phyloP scores from a whole-genome alignment of 2,888 invertebrate genomes.

The Lasioglossum pauxillum region DNA sequence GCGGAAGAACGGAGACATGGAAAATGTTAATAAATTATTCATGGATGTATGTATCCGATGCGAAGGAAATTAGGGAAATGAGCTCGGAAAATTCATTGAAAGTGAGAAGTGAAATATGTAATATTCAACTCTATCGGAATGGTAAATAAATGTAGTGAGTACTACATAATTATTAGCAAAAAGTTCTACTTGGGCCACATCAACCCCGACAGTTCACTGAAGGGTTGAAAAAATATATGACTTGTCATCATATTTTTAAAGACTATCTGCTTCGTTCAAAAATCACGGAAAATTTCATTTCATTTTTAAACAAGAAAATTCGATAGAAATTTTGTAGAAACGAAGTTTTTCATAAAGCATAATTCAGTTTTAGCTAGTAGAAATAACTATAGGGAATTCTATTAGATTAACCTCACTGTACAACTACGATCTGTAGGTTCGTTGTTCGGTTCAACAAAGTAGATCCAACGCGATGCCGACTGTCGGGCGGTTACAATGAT shows the following conservation, averaged over 20 bases:
- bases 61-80: background rate
- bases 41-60: background rate
- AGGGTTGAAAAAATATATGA: background rate
- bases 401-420: background rate
- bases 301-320: background rate
- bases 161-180: background rate
- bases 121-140: background rate
- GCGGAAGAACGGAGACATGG: background rate
- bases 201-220: background rate
- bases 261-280: background rate
- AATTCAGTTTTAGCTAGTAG: background rate
- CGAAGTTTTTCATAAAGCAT: background rate
- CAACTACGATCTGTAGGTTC: background rate
- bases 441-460: background rate
- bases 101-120: background rate
- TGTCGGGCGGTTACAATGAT: background rate
- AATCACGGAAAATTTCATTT: background rate
- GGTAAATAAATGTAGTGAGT: background rate
- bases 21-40: background rate
- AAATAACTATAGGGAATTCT: background rate
- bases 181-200: background rate
- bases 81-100: background rate
- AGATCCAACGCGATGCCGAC: background rate
- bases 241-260: background rate
- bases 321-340: background rate